Evolutionary conservation across 2,888 invertebrate species (phyloP), one percentile per base, ranked within the genome.

Genomic region (Hemithea aestivaria): DNA sequence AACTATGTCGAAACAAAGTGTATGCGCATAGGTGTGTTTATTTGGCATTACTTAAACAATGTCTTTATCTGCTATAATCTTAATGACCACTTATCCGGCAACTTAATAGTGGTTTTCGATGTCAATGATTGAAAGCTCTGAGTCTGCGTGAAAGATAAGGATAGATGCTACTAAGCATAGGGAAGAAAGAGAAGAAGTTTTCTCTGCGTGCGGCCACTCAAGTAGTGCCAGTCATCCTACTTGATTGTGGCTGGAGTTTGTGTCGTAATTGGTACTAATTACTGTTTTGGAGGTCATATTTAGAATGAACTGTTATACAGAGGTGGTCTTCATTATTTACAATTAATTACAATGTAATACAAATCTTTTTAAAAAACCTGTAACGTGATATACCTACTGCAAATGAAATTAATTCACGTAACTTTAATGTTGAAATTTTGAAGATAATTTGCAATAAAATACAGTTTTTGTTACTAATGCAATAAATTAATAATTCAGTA

Each of bases 221-320:
- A 72, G 65, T 75, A 71, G 47, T 73, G 78, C 82, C 64, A 84
- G 85, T 87, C 87, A 87, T 87, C 66, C 64, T 64, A 76, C 82
- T 84, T 84, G 83, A 87, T 85, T 84, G 79, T 81, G 58, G 58
- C 72, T 65, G 68, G 67, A 77, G 73, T 73, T 73, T 70, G 71
- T 74, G 66, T 66, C 63, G 75, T 84, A 84, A 85, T 83, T 83
- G 76, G 73, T 75, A 69, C 73, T 82, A 82, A 85, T 82, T 82
- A 81, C 75, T 81, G 73, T 83, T 83, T 81, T 72, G 68, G 74
- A 65, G 69, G 62, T 66, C 67, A 62, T 67, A 65, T 66, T 60
- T 58, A 64, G 62, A 62, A 38, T 57, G 52, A 55, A 42, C 51
- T 62, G 58, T 60, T 64, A n/a, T n/a, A 62, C 62, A 58, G 66